Evolutionary conservation across 2,113 vertebrate genomes (phyloP).

Genomic region (Rhinichthys klamathensis): DNA sequence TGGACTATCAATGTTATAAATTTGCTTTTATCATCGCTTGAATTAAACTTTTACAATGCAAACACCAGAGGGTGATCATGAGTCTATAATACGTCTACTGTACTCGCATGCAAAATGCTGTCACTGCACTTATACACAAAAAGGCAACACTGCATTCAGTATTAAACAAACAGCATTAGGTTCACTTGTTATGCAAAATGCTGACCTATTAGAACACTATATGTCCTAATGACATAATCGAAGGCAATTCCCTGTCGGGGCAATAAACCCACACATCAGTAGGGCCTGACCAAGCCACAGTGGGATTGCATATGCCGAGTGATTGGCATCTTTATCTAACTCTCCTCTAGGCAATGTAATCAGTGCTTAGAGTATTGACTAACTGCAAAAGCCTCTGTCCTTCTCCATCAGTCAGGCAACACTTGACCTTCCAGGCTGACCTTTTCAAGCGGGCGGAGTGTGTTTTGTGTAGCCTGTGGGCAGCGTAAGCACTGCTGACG

Average conservation of each 20-base stretch:
- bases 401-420: conserved; percentile 43
- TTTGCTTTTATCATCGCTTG: background rate
- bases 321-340: background rate
- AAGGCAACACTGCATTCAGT: background rate
- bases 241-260: conserved; percentile 2
- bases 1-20: background rate
- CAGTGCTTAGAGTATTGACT: conserved; percentile 44
- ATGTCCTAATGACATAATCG: background rate
- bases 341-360: conserved; percentile 37
- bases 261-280: background rate
- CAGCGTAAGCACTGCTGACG: conserved; percentile 60
- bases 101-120: background rate
- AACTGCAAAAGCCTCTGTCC: conserved; percentile 40
- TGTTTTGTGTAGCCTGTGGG: conserved; percentile 26
- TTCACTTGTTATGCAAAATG: background rate
- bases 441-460: conserved; percentile 33
- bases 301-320: background rate
- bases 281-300: background rate
- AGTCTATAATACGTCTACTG: background rate
- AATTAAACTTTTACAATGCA: background rate
- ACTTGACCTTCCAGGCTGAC: conserved; percentile 49
- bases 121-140: background rate
- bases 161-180: conserved; percentile 1
- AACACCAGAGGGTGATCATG: conserved; percentile 50
- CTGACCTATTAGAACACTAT: conserved; percentile 11